Evolutionary conservation across 2,113 vertebrate species (phyloP).

Genomic region (Emydocephalus ijimae): DNA sequence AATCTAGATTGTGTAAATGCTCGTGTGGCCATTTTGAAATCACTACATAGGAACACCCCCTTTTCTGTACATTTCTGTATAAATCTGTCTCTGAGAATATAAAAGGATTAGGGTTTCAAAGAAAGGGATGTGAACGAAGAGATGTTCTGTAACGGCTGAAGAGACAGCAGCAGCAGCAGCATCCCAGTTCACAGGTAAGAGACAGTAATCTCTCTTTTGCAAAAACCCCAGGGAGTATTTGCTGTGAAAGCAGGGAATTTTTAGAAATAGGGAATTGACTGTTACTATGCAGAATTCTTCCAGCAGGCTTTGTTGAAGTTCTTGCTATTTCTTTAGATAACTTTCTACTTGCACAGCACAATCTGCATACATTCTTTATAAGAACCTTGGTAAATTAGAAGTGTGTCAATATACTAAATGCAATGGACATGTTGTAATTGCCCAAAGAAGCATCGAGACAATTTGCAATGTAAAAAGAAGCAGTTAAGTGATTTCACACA

Average conservation of each 20-base stretch:
- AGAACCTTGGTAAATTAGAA: background rate
- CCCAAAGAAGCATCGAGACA: background rate
- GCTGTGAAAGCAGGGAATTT: background rate
- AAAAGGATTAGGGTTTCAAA: background rate
- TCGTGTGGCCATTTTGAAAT: background rate
- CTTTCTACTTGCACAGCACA: background rate
- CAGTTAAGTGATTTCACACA: background rate
- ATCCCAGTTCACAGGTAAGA: background rate
- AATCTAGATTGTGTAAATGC: background rate
- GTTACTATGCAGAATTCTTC: slow-evolving; percentile 1
- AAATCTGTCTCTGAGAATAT: background rate
- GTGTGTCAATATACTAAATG: background rate
- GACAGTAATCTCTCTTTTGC: background rate
- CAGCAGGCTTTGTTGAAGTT: background rate
- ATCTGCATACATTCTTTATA: background rate
- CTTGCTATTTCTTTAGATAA: background rate
- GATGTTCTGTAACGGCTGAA: background rate
- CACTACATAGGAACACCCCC: background rate
- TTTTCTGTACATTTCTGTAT: background rate
- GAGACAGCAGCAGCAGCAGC: background rate
- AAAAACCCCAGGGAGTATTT: background rate
- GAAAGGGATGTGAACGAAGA: background rate
- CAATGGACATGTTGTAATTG: background rate
- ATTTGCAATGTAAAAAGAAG: background rate
- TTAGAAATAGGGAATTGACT: background rate